Evolutionary conservation across 1,140 invertebrate species (phyloP), one percentile per base, ranked within the genome.

Genomic region (Stegodyphus mimosarum): DNA sequence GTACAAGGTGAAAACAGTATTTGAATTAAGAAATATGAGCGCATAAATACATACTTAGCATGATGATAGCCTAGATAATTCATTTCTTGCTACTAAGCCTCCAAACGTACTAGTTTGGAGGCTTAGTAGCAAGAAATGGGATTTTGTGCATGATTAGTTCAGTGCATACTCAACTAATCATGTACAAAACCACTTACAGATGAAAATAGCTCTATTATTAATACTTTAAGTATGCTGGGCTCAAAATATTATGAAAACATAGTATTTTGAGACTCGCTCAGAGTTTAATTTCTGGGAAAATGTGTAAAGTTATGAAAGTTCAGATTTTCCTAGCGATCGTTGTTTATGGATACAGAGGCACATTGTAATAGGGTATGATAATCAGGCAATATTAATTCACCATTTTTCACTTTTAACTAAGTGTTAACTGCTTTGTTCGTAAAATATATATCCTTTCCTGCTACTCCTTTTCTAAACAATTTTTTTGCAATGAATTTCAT

Each of bases 191-290:
- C 13, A 70, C 10, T 70, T 70, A 70, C 67, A 64, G 17, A 77
- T 60, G 60, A 33, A 83, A 49, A 70, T 69, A 74, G 73, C 63
- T 67, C 17, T 33, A 79, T 49, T 84, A 66, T 69, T 84, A 84
- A 84, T 84, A 84, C 81, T 75, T 72, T 84, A 76, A 84, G 81
- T 84, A 84, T 50, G 63, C 72, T 75, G 64, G 64, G 81, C 81
- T 84, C 11, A 73, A 74, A 84, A 69, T 52, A 75, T 69, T 84
- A 69, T 33, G 64, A 60, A 84, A 76, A 72, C 64, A 70, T n/a
- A n/a, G n/a, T n/a, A n/a, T n/a, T n/a, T n/a, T n/a, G n/a, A n/a
- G n/a, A n/a, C n/a, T n/a, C n/a, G n/a, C n/a, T n/a, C n/a, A n/a
- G n/a, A n/a, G n/a, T 17, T 53, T 49, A 17, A 75, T 11, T 50